Evolutionary conservation across 2,888 invertebrate species (phyloP).

Genomic region (Drosophila birchii): DNA sequence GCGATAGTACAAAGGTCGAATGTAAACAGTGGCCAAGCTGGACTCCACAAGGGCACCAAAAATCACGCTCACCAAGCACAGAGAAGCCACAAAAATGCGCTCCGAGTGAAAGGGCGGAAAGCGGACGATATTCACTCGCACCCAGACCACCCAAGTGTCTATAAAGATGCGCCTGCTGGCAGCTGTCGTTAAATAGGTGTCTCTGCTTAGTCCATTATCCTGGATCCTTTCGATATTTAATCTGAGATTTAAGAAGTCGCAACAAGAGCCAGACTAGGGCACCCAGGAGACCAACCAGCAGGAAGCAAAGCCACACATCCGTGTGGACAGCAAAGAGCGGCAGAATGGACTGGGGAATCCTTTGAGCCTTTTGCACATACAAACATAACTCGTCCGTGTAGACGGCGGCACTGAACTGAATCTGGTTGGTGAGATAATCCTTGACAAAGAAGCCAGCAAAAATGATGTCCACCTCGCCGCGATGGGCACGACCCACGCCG

Average conservation of each 20-base stretch:
- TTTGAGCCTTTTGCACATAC: conserved; percentile 83
- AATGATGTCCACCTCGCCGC: conserved; percentile 82
- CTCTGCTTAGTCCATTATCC: neutral
- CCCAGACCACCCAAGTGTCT: conserved; percentile 83
- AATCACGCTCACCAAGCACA: conserved; percentile 84
- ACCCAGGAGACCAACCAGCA: conserved; percentile 72
- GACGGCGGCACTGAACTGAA: conserved; percentile 83
- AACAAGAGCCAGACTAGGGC: conserved; percentile 78
- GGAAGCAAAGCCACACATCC: conserved; percentile 83
- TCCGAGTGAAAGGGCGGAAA: conserved; percentile 83
- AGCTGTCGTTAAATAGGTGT: conserved; percentile 24
- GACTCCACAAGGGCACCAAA: conserved; percentile 85
- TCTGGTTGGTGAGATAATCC: conserved; percentile 82
- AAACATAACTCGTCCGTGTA: conserved; percentile 84
- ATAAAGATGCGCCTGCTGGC: conserved; percentile 72
- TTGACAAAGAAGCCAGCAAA: conserved; percentile 85
- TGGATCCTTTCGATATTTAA: conserved; percentile 52
- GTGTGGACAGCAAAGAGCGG: conserved; percentile 82
- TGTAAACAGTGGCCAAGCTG: conserved; percentile 84
- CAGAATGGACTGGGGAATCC: conserved; percentile 83
- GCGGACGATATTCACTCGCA: conserved; percentile 77
- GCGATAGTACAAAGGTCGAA: conserved; percentile 83
- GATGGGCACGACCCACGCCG: conserved; percentile 82
- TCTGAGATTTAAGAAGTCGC: conserved; percentile 64
- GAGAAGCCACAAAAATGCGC: conserved; percentile 82